Percentiles rank a stretch among this genome's conserved stretches.
These are phyloP conservation scores for Manduca sexta DNA, from an alignment of 1,140 invertebrate genomes.

Conservation along the genomic window DNA sequence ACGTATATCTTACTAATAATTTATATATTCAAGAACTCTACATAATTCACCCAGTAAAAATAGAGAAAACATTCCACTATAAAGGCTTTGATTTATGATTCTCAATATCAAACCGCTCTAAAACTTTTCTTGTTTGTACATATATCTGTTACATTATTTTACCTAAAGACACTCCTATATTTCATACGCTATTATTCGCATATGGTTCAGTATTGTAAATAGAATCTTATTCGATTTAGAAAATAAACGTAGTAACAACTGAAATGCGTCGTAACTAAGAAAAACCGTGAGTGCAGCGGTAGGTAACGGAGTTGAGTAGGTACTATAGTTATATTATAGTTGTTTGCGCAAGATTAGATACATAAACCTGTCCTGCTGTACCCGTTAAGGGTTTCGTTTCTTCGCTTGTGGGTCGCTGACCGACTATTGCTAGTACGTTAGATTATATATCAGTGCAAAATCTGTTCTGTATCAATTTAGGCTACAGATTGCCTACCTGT, in stretches of 20 bases:
- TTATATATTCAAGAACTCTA: too few relatives aligned
- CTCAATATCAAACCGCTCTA: too few relatives aligned
- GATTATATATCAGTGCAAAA: constrained; percentile 5
- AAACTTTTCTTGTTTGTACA: too few relatives aligned
- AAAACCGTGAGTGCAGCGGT: constrained; percentile 33
- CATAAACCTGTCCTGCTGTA: constrained; percentile 30
- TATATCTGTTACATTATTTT: too few relatives aligned
- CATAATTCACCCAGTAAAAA: too few relatives aligned
- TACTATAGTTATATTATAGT: too few relatives aligned
- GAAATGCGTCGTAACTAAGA: constrained; percentile 43
- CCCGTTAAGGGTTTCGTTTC: constrained; percentile 12
- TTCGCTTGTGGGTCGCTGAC: constrained; percentile 17
- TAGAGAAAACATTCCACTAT: too few relatives aligned
- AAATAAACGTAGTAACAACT: constrained; percentile 26
- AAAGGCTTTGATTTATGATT: too few relatives aligned
- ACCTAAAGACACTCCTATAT: not conserved
- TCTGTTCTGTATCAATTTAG: constrained; percentile 7
- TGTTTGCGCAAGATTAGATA: constrained; percentile 47
- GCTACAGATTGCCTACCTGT: not conserved
- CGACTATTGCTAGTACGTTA: not conserved
- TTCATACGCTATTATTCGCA: not conserved
- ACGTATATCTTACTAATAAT: too few relatives aligned
- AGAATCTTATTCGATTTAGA: constrained; percentile 25
- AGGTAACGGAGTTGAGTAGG: constrained; percentile 16
- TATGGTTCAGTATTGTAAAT: constrained; percentile 9